A percentile compares a stretch with the other conserved stretches of the same genome.
These are phyloP conservation scores for Pollimyrus isidori DNA, from an alignment of 2,113 vertebrate species.

Conservation along the genomic window DNA sequence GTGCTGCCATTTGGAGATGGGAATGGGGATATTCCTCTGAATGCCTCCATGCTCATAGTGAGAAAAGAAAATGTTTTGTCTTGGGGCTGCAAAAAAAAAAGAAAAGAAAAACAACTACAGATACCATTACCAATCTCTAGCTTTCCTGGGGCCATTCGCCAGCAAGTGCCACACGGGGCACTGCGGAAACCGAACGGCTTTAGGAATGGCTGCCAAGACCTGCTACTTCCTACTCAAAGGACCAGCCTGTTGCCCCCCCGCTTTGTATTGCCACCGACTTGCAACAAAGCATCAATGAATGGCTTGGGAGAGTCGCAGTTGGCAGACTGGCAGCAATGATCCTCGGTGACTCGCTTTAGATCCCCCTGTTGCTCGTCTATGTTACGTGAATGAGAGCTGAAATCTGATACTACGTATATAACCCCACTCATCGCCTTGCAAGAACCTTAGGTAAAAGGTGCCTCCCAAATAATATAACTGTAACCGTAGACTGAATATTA, in stretches of 20 bases:
- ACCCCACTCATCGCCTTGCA: neutral
- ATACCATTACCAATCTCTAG: neutral
- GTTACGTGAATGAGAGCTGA: neutral
- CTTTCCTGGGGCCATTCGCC: neutral
- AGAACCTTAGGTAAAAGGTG: neutral
- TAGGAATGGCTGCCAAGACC: neutral
- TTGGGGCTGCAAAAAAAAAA: neutral
- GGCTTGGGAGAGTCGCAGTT: neutral
- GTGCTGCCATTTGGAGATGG: neutral
- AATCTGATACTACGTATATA: neutral
- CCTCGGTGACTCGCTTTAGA: neutral
- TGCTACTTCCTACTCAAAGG: neutral
- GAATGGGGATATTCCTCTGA: neutral
- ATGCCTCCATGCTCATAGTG: neutral
- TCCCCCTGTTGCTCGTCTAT: neutral
- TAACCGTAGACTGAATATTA: neutral
- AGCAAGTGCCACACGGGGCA: neutral
- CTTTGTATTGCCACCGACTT: neutral
- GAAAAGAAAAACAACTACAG: neutral
- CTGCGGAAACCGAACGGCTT: neutral
- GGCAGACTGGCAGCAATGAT: neutral
- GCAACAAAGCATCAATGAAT: constrained; percentile 4
- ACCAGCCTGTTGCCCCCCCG: neutral
- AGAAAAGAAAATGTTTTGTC: neutral
- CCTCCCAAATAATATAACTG: neutral